Base-by-base conservation (phyloP, 2,888 invertebrate species). In the Habroteleia sp. region DNA sequence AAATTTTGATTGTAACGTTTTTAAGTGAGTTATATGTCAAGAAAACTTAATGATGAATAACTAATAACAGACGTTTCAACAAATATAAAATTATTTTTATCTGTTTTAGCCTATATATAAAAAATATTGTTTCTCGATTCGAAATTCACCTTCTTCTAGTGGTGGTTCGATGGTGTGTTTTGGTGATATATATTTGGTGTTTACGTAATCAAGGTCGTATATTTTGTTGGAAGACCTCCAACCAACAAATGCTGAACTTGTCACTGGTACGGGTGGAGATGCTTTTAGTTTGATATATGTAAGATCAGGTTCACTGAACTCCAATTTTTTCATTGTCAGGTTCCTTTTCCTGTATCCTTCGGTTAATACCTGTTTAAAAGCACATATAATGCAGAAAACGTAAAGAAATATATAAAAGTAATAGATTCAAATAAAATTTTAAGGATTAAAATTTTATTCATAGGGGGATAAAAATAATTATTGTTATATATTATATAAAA, bases 211-310 rank as follows among this genome's bases (percentile, higher is more conserved):
- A 6, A 72, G 35, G 10, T 65, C 25, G 8, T 65, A 31, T 5
- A 52, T 58, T 29, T 65, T 50, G 10, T 60, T 29, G 10, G 88
- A 84, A 39, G 89, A 89, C 73, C 91, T 84, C 89, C 90, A 90
- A 4, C 91, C 90, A 44, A 90, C 81, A 50, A 87, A 79, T 48
- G 88, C 90, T 87, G 86, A 83, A 74, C 84, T 82, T 41, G 83
- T 85, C 31, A 54, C 79, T 44, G 86, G 85, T 71, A 85, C 68
- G 10, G 78, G 58, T 8, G 83, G 81, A 25, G 85, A 85, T 5
- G 81, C 46, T 76, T 82, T 79, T 56, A 83, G 48, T 39, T 63
- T 46, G 11, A 41, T 35, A 11, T 48, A 33, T 33, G 60, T 11
- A 35, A 50, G 33, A 16, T 46, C 35, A 10, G 13, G 5, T 1